phyloP scores from a whole-genome alignment of 2,113 vertebrate species.

The Podarcis raffonei region DNA sequence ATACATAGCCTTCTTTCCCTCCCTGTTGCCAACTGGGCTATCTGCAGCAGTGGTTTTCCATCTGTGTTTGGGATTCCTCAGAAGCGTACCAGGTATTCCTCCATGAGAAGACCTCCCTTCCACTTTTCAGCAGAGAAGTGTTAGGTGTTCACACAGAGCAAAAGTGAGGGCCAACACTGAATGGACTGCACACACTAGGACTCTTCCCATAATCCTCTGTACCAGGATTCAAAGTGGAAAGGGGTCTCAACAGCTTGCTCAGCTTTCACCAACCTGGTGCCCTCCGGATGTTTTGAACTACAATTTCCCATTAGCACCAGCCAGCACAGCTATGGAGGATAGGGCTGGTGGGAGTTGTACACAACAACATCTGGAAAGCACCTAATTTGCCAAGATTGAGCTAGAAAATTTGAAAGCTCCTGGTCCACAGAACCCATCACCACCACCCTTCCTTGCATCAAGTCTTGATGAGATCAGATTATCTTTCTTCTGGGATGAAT shows the following conservation, averaged over 20 bases:
- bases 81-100: too few species aligned
- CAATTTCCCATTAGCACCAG: too few species aligned
- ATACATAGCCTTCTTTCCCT: too few species aligned
- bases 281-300: too few species aligned
- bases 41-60: background rate
- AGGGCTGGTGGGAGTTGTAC: too few species aligned
- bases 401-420: background rate
- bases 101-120: background rate
- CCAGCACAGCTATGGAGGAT: too few species aligned
- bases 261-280: too few species aligned
- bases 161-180: background rate
- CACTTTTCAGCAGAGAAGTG: background rate
- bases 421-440: background rate
- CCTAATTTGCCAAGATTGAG: too few species aligned
- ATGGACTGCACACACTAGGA: too few species aligned
- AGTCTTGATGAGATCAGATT: background rate
- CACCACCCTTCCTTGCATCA: too few species aligned
- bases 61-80: background rate
- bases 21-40: background rate
- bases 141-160: background rate
- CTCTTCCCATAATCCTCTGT: background rate
- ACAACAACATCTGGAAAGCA: too few species aligned
- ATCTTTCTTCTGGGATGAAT: constrained; percentile 53
- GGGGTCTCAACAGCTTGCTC: background rate
- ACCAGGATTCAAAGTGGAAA: background rate